Percentiles rank a stretch among this genome's conserved stretches.
phyloP scores from a whole-genome alignment of 2,797 vertebrate species.

The Melanotaenia boesemani region DNA sequence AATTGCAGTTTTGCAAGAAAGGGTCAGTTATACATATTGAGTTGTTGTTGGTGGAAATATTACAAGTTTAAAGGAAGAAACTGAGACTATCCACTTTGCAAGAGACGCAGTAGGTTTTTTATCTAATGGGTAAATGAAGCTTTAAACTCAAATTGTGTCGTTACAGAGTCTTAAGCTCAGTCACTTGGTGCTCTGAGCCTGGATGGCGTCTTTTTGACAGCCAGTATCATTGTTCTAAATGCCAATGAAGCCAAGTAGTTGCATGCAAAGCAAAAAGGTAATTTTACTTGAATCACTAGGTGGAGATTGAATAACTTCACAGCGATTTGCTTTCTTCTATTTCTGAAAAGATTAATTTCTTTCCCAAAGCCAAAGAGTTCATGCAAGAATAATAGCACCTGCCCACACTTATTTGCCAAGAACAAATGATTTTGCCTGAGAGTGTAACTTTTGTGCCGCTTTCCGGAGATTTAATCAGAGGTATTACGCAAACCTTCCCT shows the following conservation, averaged over 20 bases:
- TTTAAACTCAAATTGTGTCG: slow-evolving; percentile 60
- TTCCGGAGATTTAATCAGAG: slow-evolving; percentile 83
- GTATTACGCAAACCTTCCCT: slow-evolving; percentile 78
- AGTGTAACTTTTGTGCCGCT: slow-evolving; percentile 80
- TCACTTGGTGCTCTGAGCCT: slow-evolving; percentile 47
- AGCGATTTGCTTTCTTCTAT: slow-evolving; percentile 62
- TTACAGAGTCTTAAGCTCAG: slow-evolving; percentile 37
- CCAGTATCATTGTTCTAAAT: slow-evolving; percentile 67
- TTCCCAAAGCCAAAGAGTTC: slow-evolving; percentile 68
- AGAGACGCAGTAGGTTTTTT: slow-evolving; percentile 44
- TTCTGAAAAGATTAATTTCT: slow-evolving; percentile 71
- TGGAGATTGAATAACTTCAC: slow-evolving; percentile 74
- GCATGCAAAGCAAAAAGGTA: slow-evolving; percentile 66
- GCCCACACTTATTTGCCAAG: slow-evolving; percentile 76
- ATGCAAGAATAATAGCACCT: slow-evolving; percentile 77
- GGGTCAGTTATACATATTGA: slow-evolving; percentile 74
- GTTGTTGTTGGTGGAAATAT: slow-evolving; percentile 53
- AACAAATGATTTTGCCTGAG: slow-evolving; percentile 82
- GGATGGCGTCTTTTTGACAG: slow-evolving; percentile 52
- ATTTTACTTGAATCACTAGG: slow-evolving; percentile 65
- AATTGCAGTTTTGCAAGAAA: slow-evolving; percentile 48
- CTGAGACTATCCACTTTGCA: slow-evolving; percentile 24
- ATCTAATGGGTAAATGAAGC: slow-evolving; percentile 50
- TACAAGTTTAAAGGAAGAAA: slow-evolving; percentile 53
- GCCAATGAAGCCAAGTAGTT: slow-evolving; percentile 47